These are phyloP conservation scores for Xyrichtys novacula DNA, from an alignment of 2,797 vertebrate genomes.

Conservation along the genomic window DNA sequence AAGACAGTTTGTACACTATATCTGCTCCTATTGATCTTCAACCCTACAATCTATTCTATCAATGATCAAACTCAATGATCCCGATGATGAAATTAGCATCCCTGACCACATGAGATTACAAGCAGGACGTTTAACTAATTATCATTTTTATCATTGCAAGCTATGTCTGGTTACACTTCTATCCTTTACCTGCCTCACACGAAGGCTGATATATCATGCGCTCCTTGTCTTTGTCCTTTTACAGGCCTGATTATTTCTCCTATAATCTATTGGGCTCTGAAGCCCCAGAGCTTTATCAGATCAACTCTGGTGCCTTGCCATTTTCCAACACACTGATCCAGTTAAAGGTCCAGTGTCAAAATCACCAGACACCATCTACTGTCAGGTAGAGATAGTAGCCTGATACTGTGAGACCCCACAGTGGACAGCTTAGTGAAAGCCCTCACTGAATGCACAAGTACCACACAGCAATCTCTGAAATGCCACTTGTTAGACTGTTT, in stretches of 20 bases:
- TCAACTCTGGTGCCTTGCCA: slow-evolving; percentile 44
- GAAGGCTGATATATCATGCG: slow-evolving; percentile 12
- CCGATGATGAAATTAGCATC: no score
- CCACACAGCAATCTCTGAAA: background rate
- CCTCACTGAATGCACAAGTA: background rate
- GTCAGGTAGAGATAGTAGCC: slow-evolving; percentile 22
- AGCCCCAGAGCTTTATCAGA: slow-evolving; percentile 61
- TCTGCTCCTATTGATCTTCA: no score
- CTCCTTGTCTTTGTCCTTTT: slow-evolving; percentile 25
- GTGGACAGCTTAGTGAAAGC: background rate
- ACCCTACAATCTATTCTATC: no score
- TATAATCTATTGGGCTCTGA: slow-evolving; percentile 47
- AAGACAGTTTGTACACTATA: no score
- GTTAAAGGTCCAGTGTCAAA: slow-evolving; percentile 30
- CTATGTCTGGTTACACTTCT: no score
- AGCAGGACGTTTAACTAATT: no score
- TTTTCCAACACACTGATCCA: slow-evolving; percentile 51
- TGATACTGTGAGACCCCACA: slow-evolving; percentile 20
- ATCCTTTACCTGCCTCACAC: slow-evolving; percentile 16
- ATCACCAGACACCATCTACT: slow-evolving; percentile 36
- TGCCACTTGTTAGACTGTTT: background rate
- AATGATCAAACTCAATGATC: no score
- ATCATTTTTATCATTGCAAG: no score
- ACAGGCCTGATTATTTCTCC: slow-evolving; percentile 52
- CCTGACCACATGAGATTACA: no score